These are phyloP conservation scores for Amphimallon solstitiale DNA, from an alignment of 2,888 invertebrate genomes.

Conservation along the genomic window DNA sequence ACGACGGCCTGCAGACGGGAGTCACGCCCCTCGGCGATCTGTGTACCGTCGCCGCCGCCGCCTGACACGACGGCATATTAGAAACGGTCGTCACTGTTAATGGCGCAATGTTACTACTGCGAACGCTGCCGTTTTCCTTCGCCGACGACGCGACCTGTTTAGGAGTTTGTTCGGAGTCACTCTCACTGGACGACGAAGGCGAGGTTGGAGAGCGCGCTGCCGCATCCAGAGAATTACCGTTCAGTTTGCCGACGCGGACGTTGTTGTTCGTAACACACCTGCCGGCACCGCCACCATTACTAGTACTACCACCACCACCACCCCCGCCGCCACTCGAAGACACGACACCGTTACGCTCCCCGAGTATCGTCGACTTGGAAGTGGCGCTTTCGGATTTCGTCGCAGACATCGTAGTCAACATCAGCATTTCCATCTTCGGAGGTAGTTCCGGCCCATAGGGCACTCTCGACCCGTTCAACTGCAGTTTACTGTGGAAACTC, in stretches of 20 bases:
- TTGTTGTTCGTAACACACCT: slow-evolving; percentile 28
- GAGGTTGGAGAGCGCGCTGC: slow-evolving; percentile 18
- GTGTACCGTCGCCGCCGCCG: too few species aligned
- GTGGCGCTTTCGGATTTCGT: not conserved
- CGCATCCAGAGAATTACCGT: too few species aligned
- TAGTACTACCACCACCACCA: too few species aligned
- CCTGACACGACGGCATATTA: too few species aligned
- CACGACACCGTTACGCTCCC: slow-evolving; percentile 44
- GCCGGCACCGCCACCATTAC: not conserved
- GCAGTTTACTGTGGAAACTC: slow-evolving; percentile 36
- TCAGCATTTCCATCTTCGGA: slow-evolving; percentile 40
- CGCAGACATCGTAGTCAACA: slow-evolving; percentile 15
- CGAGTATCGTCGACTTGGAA: slow-evolving; percentile 28
- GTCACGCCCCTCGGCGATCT: too few species aligned
- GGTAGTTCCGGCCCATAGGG: slow-evolving; percentile 61
- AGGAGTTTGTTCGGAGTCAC: slow-evolving; percentile 43
- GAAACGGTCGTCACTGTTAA: too few species aligned
- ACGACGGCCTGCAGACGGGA: too few species aligned
- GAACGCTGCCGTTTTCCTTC: not conserved
- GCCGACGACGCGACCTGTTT: slow-evolving; percentile 8
- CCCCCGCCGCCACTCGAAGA: slow-evolving; percentile 43
- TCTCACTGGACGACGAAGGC: slow-evolving; percentile 47
- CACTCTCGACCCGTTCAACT: slow-evolving; percentile 54
- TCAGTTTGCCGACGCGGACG: too few species aligned
- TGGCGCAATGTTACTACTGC: slow-evolving; percentile 1